Percentiles rank a stretch among this genome's conserved stretches.
These are phyloP conservation scores for Muraenolepis orangiensis DNA, from an alignment of 2,797 vertebrate genomes.

Conservation along the genomic window DNA sequence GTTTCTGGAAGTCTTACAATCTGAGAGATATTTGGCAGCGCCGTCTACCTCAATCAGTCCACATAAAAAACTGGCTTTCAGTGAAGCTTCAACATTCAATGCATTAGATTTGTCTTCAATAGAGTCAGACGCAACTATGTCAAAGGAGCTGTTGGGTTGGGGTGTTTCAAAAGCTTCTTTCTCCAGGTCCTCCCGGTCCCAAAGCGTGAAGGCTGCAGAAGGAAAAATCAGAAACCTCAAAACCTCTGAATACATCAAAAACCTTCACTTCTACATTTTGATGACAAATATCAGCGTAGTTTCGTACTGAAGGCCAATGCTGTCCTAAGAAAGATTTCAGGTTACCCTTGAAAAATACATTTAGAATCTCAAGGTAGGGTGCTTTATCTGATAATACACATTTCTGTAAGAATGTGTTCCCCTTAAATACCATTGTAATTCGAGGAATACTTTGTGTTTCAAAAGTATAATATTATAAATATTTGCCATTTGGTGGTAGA, in stretches of 20 bases:
- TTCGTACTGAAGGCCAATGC: no score
- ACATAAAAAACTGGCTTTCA: conserved; percentile 36
- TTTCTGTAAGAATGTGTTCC: no score
- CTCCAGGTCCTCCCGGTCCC: conserved; percentile 18
- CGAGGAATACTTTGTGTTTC: no score
- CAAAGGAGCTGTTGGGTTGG: conserved; percentile 15
- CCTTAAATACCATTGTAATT: no score
- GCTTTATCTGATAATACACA: no score
- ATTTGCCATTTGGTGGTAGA: no score
- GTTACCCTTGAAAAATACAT: no score
- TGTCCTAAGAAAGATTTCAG: no score
- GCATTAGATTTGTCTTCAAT: conserved; percentile 36
- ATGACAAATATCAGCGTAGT: no score
- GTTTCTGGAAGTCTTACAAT: background rate
- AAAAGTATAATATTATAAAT: no score
- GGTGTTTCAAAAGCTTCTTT: background rate
- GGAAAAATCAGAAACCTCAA: background rate
- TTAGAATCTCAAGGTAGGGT: no score
- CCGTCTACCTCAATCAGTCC: conserved; percentile 31
- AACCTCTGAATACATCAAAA: background rate
- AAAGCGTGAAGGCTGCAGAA: conserved; percentile 28
- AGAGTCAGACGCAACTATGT: conserved; percentile 37
- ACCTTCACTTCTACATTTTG: background rate
- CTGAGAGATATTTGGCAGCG: conserved; percentile 41
- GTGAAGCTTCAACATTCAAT: conserved; percentile 30